These are phyloP conservation scores for Motacilla tschutschensis DNA, from an alignment of 2,113 vertebrate genomes.

Conservation along the genomic window DNA sequence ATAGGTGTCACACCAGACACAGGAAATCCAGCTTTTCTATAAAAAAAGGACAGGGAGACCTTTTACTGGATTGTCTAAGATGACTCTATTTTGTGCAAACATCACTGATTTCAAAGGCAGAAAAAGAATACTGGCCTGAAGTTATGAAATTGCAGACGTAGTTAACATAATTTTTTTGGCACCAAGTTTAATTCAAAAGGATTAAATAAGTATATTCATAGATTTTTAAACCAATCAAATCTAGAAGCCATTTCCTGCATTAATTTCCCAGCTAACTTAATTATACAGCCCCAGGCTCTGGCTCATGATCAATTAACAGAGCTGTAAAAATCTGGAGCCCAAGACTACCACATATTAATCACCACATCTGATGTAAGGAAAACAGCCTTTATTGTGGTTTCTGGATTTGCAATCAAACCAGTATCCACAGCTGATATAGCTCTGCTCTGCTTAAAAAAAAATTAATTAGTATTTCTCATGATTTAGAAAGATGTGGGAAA, in stretches of 20 bases:
- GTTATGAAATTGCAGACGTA: slow-evolving; percentile 11
- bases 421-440: slow-evolving; percentile 7
- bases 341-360: slow-evolving; percentile 58
- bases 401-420: slow-evolving; percentile 41
- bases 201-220: slow-evolving; percentile 66
- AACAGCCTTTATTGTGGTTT: slow-evolving; percentile 48
- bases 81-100: background rate
- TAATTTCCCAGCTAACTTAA: slow-evolving; percentile 70
- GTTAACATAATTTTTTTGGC: slow-evolving; percentile 57
- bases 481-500: background rate
- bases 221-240: slow-evolving; percentile 70
- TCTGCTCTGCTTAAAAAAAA: background rate
- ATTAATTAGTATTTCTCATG: slow-evolving; percentile 9
- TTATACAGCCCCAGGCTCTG: slow-evolving; percentile 66
- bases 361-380: slow-evolving; percentile 49
- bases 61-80: background rate
- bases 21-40: background rate
- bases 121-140: slow-evolving; percentile 17
- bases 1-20: background rate
- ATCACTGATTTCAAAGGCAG: slow-evolving; percentile 8
- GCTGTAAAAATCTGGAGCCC: slow-evolving; percentile 53
- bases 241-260: slow-evolving; percentile 64
- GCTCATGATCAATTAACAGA: slow-evolving; percentile 66
- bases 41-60: background rate
- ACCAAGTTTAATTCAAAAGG: slow-evolving; percentile 60